Evolutionary conservation across 2,113 vertebrate genomes (phyloP).

Genomic region (Perca fluviatilis): DNA sequence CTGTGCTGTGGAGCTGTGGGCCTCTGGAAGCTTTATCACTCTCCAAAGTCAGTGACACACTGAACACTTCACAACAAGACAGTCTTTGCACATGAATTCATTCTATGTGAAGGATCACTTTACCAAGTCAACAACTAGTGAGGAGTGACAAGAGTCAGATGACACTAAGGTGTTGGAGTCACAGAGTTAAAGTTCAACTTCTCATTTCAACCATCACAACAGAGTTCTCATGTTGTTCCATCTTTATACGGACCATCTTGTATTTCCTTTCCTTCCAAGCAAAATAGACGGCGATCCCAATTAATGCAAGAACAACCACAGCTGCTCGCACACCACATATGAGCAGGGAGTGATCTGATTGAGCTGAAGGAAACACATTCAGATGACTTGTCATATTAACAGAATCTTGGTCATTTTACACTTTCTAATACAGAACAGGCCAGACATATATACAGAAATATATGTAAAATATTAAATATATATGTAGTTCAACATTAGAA

Average conservation of each 20-base stretch:
- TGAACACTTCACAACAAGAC: not conserved
- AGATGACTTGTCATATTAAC: no score
- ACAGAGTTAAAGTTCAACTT: not conserved
- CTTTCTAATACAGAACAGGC: no score
- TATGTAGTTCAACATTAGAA: not conserved
- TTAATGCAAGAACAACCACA: not conserved
- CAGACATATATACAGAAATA: not conserved
- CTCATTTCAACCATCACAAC: slow-evolving; percentile 9
- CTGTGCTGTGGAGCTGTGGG: not conserved
- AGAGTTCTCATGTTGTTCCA: not conserved
- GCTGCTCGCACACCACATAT: slow-evolving; percentile 3
- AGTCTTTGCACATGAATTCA: not conserved
- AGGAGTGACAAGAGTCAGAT: not conserved
- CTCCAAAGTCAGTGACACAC: no score
- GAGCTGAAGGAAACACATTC: no score
- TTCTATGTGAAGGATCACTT: not conserved
- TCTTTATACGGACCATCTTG: accelerated
- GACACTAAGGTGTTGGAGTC: not conserved
- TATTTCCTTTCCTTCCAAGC: slow-evolving; percentile 15
- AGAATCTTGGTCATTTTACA: no score
- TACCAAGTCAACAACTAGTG: not conserved
- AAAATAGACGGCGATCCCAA: not conserved
- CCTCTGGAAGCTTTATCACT: no score
- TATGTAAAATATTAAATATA: not conserved
- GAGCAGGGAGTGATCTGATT: slow-evolving; percentile 10